Percentiles rank a stretch among this genome's conserved stretches.
Conservation (phyloP, 2,888 invertebrate genomes). For the Microplitis manilae region DNA sequence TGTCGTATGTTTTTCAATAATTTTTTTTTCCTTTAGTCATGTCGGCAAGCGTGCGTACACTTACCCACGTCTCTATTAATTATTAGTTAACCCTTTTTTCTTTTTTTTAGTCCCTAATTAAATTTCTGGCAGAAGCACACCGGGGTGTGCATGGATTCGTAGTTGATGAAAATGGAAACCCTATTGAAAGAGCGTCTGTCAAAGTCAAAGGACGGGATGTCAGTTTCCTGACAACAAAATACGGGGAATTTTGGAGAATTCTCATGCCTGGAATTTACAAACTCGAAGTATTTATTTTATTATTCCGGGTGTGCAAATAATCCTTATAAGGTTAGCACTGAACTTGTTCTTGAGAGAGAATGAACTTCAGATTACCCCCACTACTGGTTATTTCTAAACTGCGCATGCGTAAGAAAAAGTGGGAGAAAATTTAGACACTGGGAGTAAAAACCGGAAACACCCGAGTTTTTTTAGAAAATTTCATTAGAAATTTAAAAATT, state of each 20-base stretch:
- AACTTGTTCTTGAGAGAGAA: not conserved
- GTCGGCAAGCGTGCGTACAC: no score
- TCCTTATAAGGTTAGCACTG: not conserved
- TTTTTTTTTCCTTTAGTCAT: slow-evolving; percentile 63
- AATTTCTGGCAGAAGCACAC: slow-evolving; percentile 89
- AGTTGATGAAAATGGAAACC: slow-evolving; percentile 82
- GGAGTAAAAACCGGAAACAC: no score
- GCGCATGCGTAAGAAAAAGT: no score
- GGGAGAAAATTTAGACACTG: no score
- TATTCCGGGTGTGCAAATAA: not conserved
- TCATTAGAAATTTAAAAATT: no score
- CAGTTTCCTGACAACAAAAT: slow-evolving; percentile 87
- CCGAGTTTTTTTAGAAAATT: no score
- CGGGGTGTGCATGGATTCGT: slow-evolving; percentile 92
- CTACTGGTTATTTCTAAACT: no score
- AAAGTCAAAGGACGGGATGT: slow-evolving; percentile 88
- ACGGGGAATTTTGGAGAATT: slow-evolving; percentile 96
- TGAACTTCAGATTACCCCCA: no score
- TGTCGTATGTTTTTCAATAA: slow-evolving; percentile 74
- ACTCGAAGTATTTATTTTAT: slow-evolving; percentile 77
- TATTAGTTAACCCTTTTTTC: slow-evolving; percentile 4
- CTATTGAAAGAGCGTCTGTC: slow-evolving; percentile 84
- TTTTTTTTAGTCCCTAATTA: slow-evolving; percentile 80
- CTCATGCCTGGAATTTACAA: slow-evolving; percentile 89
- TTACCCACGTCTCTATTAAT: not conserved